Evolutionary conservation across 1,140 invertebrate species (phyloP).

Genomic region (Pemphigus obesinymphae): DNA sequence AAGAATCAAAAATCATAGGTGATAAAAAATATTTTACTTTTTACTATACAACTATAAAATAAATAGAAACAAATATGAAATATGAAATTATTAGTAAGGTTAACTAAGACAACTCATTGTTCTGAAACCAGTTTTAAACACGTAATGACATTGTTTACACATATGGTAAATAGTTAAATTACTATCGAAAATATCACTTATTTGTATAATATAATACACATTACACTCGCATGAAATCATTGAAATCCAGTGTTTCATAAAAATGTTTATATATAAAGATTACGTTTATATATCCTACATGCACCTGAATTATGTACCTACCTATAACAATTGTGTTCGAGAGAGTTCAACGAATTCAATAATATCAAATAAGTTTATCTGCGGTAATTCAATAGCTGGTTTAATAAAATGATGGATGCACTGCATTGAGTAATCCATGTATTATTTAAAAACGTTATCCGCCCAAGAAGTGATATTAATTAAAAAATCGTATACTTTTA

Average conservation of each 20-base stretch:
- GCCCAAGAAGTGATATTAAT: too few relatives aligned
- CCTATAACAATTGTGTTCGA: neutral
- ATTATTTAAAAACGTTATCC: too few relatives aligned
- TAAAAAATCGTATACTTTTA: too few relatives aligned
- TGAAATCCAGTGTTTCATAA: neutral
- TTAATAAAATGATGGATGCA: too few relatives aligned
- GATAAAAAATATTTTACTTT: neutral
- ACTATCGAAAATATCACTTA: neutral
- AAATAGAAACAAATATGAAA: neutral
- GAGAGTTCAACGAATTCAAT: neutral
- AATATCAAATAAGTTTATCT: too few relatives aligned
- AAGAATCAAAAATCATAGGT: neutral
- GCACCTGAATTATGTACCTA: too few relatives aligned
- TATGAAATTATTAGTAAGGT: too few relatives aligned
- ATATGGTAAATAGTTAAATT: too few relatives aligned
- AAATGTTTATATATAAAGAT: neutral
- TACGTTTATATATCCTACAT: neutral
- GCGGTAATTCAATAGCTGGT: too few relatives aligned
- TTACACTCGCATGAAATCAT: too few relatives aligned
- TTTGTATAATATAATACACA: neutral
- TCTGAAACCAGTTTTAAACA: neutral
- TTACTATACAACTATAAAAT: neutral
- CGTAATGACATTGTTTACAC: constrained; percentile 1
- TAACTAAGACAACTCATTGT: neutral
- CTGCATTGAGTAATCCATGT: too few relatives aligned